Evolutionary conservation across 2,113 vertebrate genomes (phyloP).

Genomic region (Epinephelus cyanopodus): DNA sequence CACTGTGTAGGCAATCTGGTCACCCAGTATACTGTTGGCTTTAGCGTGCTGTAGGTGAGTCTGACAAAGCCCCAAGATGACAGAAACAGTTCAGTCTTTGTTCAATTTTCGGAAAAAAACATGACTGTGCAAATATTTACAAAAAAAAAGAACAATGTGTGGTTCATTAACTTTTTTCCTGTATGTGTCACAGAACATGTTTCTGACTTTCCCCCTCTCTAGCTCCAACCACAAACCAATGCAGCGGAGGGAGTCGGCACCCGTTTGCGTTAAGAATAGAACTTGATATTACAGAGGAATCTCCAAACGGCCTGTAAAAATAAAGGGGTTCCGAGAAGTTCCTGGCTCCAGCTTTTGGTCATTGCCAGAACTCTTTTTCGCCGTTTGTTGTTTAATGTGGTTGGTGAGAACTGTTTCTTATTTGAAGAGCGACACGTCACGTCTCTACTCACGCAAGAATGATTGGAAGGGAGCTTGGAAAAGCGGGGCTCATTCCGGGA

Average conservation of each 20-base stretch:
- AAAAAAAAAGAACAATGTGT: conserved; percentile 65
- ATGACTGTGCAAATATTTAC: conserved; percentile 73
- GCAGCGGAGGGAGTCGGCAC: conserved; percentile 45
- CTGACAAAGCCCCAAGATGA: conserved; percentile 53
- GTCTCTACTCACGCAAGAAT: conserved; percentile 70
- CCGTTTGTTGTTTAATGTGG: conserved; percentile 80
- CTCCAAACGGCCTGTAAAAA: conserved; percentile 82
- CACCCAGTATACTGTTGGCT: conserved; percentile 42
- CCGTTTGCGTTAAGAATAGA: conserved; percentile 80
- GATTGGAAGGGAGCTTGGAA: conserved; percentile 77
- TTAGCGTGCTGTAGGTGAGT: conserved; percentile 32
- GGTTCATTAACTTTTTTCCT: conserved; percentile 72
- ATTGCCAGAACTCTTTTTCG: conserved; percentile 66
- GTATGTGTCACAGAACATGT: conserved; percentile 73
- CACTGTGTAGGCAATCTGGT: conserved; percentile 70
- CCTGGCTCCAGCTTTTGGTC: conserved; percentile 52
- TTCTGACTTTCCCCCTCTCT: conserved; percentile 50
- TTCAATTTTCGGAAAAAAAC: conserved; percentile 37
- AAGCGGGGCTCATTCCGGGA: conserved; percentile 67
- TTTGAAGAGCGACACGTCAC: conserved; percentile 76
- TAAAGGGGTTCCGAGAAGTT: conserved; percentile 83
- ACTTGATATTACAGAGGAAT: conserved; percentile 80
- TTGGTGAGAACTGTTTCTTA: conserved; percentile 73
- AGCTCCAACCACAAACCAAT: conserved; percentile 63
- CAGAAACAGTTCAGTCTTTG: conserved; percentile 52